Conservation (phyloP, 1,140 invertebrate species). For the Calephelis virginiensis region DNA sequence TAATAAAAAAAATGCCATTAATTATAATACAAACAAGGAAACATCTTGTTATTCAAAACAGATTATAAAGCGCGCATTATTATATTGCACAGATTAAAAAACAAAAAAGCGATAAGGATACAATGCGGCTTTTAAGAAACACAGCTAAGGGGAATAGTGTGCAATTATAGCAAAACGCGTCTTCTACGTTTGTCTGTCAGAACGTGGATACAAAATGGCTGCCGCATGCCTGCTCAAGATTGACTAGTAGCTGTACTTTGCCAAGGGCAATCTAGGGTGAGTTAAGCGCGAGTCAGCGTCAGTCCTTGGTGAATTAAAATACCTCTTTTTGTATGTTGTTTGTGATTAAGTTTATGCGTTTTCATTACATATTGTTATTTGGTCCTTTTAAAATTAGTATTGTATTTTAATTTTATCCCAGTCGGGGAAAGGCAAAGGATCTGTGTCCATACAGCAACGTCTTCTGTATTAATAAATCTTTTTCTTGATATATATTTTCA, state of each 20-base stretch:
- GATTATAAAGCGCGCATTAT: background rate
- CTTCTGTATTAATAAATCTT: too few species aligned
- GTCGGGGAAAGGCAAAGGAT: too few species aligned
- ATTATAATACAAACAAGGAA: background rate
- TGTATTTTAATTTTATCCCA: too few species aligned
- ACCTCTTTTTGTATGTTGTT: constrained; percentile 64
- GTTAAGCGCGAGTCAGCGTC: constrained; percentile 50
- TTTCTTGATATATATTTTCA: too few species aligned
- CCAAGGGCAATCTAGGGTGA: constrained; percentile 61
- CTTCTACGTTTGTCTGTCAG: constrained; percentile 52
- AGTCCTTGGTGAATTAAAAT: constrained; percentile 67
- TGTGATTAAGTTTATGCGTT: constrained; percentile 46
- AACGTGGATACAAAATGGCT: constrained; percentile 54
- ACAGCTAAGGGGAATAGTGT: constrained; percentile 53
- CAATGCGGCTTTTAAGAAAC: constrained; percentile 45
- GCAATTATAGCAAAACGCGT: constrained; percentile 63
- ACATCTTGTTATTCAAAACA: background rate
- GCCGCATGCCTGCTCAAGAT: constrained; percentile 68
- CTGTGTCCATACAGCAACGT: too few species aligned
- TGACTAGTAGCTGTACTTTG: constrained; percentile 71
- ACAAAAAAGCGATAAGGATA: constrained; percentile 1
- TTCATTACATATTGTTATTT: constrained; percentile 15
- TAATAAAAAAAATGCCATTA: background rate
- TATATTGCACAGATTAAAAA: background rate
- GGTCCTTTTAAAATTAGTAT: too few species aligned